phyloP scores from a whole-genome alignment of 1,140 invertebrate genomes.

The Lepidurus arcticus region DNA sequence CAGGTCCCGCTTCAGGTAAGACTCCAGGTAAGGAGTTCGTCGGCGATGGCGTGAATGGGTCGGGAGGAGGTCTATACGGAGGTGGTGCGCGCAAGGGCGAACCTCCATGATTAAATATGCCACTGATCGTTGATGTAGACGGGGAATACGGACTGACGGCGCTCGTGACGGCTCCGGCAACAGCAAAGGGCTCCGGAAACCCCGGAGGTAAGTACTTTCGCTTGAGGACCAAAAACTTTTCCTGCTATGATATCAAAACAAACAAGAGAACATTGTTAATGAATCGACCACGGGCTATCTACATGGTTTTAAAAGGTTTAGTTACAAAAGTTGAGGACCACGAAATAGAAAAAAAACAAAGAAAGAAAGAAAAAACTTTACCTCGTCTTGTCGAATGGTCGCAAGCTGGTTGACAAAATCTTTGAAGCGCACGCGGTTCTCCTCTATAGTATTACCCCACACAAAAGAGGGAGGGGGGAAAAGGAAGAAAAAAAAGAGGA shows the following conservation, averaged over 20 bases:
- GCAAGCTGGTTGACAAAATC: slow-evolving; percentile 83
- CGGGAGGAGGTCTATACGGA: slow-evolving; percentile 53
- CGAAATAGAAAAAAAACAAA: no score
- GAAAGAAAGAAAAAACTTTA: slow-evolving; percentile 38
- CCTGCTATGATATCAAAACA: slow-evolving; percentile 49
- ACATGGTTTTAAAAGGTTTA: background rate
- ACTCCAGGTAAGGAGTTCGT: slow-evolving; percentile 32
- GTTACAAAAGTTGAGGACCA: background rate
- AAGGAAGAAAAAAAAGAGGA: slow-evolving; percentile 17
- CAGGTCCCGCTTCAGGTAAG: slow-evolving; percentile 5
- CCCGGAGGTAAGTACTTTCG: slow-evolving; percentile 59
- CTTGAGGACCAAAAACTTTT: slow-evolving; percentile 76
- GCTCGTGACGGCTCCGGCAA: slow-evolving; percentile 32
- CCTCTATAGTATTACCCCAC: slow-evolving; percentile 54
- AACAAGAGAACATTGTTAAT: slow-evolving; percentile 25
- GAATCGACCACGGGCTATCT: slow-evolving; percentile 6
- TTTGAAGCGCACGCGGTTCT: slow-evolving; percentile 78
- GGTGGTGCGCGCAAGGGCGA: slow-evolving; percentile 51
- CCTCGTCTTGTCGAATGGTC: slow-evolving; percentile 59
- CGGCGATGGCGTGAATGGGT: slow-evolving; percentile 35
- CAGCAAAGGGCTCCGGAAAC: slow-evolving; percentile 37
- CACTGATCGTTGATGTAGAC: slow-evolving; percentile 38
- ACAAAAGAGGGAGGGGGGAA: background rate
- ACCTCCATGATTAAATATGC: slow-evolving; percentile 5
- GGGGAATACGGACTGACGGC: slow-evolving; percentile 39